Evolutionary conservation across 2,888 invertebrate genomes (phyloP), one percentile per base, ranked within the genome.

Genomic region (Camponotus fellah): DNA sequence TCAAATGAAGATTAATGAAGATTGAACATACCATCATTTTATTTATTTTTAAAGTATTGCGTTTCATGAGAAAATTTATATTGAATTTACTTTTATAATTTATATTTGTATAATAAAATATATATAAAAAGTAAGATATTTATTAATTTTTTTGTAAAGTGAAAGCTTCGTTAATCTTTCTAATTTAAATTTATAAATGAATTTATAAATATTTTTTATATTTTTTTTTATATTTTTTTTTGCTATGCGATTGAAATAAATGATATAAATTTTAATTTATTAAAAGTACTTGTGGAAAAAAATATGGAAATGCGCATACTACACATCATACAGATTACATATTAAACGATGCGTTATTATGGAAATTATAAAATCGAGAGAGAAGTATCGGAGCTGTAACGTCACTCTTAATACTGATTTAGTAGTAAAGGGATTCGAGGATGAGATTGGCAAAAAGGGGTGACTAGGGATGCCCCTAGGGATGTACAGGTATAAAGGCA

Each of bases 381-480:
- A 12, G 37, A 71, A 17, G 10, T 65, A 14, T 65, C 40, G 3
- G 34, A 58, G 62, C 58, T 26, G 3, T n/a, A 65, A 79, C 21
- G 80, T 85, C 60, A 80, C 58, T 77, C 49, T 82, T 85, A 88
- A 88, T 83, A 81, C 66, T 65, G 88, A 88, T 88, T 89, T 89
- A 84, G 80, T 53, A 69, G 77, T 40, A 82, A 66, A 68, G 75
- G 58, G 58, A 8, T 3, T 14, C 26, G 49, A 43, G 58, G 58
- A 43, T 21, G 21, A 58, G 43, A 53, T 43, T 26, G 60, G 26
- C 21, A 34, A 79, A 87, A 81, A 64, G 85, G 26, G 86, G 56
- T 64, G 75, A 79, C 26, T 26, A 26, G 26, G 2, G 26, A 26
- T 26, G 26, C 75, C 56, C 49, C 80, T n/a, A 49, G 46, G 77